Evolutionary conservation across 2,888 invertebrate genomes (phyloP), one percentile per base, ranked within the genome.

Genomic region (Aporophyla nigra): DNA sequence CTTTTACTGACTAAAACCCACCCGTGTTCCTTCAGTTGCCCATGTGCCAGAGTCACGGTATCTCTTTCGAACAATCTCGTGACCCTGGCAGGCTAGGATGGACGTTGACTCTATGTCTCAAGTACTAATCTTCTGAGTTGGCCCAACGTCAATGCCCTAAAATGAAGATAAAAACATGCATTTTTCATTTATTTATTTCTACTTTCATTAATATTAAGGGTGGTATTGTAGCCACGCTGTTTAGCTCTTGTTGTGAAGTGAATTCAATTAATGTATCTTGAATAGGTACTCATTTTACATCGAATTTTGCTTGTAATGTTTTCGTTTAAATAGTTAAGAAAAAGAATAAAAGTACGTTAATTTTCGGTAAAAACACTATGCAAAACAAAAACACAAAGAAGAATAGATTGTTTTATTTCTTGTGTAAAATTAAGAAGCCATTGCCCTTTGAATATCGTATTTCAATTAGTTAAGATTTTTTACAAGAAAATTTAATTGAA

Each of bases 111-210:
- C 19, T n/a, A 53, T 19, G 24, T 78, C 27, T 49, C 9, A 46
- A 61, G 27, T 51, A 56, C 43, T 46, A 61, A 82, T 12, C 46
- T 16, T 69, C 68, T 27, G 12, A 2, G 33, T 69, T 72, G 49
- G 61, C 12, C 56, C 4, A 40, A 71, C n/a, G 83, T 74, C 75
- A 76, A 61, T 65, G 63, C 53, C 61, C 71, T 49, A n/a, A 63
- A 59, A 75, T 75, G 68, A 68, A 71, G n/a, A 62, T 58, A 68
- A 54, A 69, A 77, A 79, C 75, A 66, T 75, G 54, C n/a, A 67
- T 27, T 74, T 80, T 77, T 49, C 63, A 80, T 83, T 74, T 80
- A 77, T 65, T 71, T 46, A 46, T 33, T 33, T 33, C 33, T 12
- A 46, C 24, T 24, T 59, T 69, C 43, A 71, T 75, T 81, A 62